Evolutionary conservation across 2,113 vertebrate genomes (phyloP).

Genomic region (Triplophysa dalaica): DNA sequence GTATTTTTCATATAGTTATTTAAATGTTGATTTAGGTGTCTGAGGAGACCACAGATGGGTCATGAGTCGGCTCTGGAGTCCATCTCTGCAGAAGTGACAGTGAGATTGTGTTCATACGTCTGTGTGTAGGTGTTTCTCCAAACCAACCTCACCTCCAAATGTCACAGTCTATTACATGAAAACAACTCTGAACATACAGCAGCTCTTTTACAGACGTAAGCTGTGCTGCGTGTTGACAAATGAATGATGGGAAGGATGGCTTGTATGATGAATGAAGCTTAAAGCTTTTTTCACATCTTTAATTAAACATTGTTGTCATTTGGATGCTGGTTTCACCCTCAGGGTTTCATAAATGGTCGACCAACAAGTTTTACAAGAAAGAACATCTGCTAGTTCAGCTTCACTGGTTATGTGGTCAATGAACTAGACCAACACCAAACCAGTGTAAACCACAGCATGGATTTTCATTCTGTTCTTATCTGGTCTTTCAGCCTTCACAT

Average conservation of each 20-base stretch:
- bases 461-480: no score
- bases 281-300: background rate
- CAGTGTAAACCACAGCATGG: background rate
- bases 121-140: constrained; percentile 38
- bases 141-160: constrained; percentile 24
- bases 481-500: background rate
- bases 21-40: constrained; percentile 74
- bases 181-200: constrained; percentile 17
- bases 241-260: background rate
- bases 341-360: no score
- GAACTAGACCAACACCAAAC: background rate
- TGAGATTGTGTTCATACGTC: constrained; percentile 49
- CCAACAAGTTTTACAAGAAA: background rate
- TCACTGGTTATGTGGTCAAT: background rate
- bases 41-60: constrained; percentile 72
- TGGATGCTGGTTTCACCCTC: background rate
- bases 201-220: constrained; percentile 8
- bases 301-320: background rate
- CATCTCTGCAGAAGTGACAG: constrained; percentile 61
- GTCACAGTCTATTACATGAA: constrained; percentile 39
- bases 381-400: background rate
- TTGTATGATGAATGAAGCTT: background rate
- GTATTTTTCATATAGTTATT: constrained; percentile 60
- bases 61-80: constrained; percentile 63
- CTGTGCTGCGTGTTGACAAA: constrained; percentile 2